These are phyloP conservation scores for Trachelipus rathkii DNA, from an alignment of 1,140 invertebrate species.

Conservation along the genomic window DNA sequence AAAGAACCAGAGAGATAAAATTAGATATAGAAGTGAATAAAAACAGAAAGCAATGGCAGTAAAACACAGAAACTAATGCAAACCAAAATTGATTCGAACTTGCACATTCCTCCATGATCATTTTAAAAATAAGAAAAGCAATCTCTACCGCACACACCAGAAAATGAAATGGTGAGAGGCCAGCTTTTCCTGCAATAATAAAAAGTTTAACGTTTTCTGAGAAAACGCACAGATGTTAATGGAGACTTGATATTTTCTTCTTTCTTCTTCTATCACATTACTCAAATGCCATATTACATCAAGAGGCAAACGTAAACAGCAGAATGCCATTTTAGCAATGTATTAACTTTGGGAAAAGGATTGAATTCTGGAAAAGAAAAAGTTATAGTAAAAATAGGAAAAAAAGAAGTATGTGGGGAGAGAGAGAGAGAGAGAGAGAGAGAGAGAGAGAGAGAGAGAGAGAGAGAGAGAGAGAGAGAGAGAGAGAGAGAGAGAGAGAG, in stretches of 20 bases:
- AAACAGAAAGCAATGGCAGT: no score
- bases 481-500: constrained; percentile 27
- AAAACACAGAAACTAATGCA: no score
- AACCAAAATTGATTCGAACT: no score
- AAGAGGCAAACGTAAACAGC: not conserved
- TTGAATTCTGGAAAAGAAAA: not conserved
- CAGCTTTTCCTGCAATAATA: not conserved
- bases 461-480: constrained; percentile 27
- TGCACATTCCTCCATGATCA: no score
- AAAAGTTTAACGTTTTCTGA: not conserved
- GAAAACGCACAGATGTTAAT: not conserved
- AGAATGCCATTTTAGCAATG: not conserved
- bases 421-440: no score
- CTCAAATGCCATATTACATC: constrained; percentile 1
- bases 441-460: constrained; percentile 2
- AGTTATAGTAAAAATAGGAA: not conserved
- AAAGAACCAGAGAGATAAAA: no score
- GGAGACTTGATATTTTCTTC: not conserved
- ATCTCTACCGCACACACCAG: no score
- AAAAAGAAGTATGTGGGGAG: not conserved
- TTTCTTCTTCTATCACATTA: not conserved
- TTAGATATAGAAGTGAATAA: no score
- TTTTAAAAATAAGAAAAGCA: constrained; percentile 4
- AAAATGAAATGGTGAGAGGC: not conserved
- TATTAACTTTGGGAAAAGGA: not conserved